phyloP scores from a whole-genome alignment of 2,888 invertebrate species.

The Icerya purchasi region DNA sequence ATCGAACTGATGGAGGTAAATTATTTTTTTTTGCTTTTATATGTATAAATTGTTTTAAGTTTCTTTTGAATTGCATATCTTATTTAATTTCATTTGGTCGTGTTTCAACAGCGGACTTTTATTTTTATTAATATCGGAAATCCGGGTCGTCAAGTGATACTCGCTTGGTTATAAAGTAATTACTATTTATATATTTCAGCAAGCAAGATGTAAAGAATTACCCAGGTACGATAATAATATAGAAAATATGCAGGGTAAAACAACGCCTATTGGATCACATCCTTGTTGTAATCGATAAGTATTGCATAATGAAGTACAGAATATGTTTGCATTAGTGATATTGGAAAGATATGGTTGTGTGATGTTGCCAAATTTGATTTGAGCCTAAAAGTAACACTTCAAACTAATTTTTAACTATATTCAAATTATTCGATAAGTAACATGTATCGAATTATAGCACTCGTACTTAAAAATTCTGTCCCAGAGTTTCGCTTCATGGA shows the following conservation, averaged over 20 bases:
- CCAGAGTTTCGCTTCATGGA: too few species aligned
- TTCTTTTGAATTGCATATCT: not conserved
- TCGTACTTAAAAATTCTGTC: too few species aligned
- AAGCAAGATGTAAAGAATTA: conserved; percentile 65
- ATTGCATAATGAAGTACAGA: not conserved
- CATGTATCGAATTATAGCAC: too few species aligned
- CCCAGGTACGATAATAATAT: conserved; percentile 45
- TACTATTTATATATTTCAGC: conserved; percentile 30
- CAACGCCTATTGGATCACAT: conserved; percentile 7
- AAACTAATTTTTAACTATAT: too few species aligned
- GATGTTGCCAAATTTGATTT: too few species aligned
- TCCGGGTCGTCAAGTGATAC: conserved; percentile 9
- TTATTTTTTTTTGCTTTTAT: conserved; percentile 9
- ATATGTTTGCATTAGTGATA: not conserved
- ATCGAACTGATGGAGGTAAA: conserved; percentile 65
- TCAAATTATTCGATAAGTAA: too few species aligned
- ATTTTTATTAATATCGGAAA: not conserved
- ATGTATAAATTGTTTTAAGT: not conserved
- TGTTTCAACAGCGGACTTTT: too few species aligned
- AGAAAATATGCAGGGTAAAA: conserved; percentile 7
- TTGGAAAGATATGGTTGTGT: too few species aligned
- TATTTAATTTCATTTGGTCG: not conserved
- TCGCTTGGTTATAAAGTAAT: too few species aligned
- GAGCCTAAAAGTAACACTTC: too few species aligned
- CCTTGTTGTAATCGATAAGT: conserved; percentile 10